Conservation (phyloP, 2,888 invertebrate species). For the Osmoderma eremita region DNA sequence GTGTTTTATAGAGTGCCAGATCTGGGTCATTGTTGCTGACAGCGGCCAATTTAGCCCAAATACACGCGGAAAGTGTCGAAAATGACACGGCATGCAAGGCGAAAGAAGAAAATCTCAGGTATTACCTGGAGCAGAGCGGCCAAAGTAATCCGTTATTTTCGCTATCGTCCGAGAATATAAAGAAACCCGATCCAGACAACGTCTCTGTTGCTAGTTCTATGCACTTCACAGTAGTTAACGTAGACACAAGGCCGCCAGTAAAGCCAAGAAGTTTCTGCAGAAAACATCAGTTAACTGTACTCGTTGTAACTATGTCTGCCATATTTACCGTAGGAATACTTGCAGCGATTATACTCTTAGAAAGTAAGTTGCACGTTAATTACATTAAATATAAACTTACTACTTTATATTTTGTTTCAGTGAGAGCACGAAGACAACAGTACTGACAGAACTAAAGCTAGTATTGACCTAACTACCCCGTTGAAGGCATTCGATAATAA, state of each 20-base stretch:
- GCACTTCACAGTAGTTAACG: constrained; percentile 87
- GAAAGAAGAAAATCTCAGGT: constrained; percentile 58
- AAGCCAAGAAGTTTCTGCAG: constrained; percentile 76
- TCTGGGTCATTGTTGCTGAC: constrained; percentile 83
- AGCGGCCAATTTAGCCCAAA: constrained; percentile 74
- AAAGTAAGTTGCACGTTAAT: constrained; percentile 72
- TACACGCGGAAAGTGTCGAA: constrained; percentile 53
- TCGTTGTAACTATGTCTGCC: constrained; percentile 84
- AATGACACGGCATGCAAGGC: constrained; percentile 48
- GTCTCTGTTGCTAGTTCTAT: constrained; percentile 85
- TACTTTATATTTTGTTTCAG: constrained; percentile 55
- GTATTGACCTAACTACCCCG: constrained; percentile 27
- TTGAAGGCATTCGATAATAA: constrained; percentile 31
- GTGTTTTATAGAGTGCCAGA: constrained; percentile 76
- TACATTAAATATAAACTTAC: constrained; percentile 13
- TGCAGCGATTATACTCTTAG: constrained; percentile 83
- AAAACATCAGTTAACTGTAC: constrained; percentile 82
- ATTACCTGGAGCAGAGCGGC: constrained; percentile 59
- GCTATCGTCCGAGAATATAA: constrained; percentile 39
- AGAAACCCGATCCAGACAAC: constrained; percentile 68
- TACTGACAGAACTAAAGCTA: constrained; percentile 42
- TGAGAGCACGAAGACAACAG: constrained; percentile 60
- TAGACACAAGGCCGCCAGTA: constrained; percentile 66
- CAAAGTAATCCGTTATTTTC: constrained; percentile 42
- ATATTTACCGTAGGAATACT: constrained; percentile 83